phyloP scores from a whole-genome alignment of 2,113 vertebrate genomes.

The Heterotis niloticus region DNA sequence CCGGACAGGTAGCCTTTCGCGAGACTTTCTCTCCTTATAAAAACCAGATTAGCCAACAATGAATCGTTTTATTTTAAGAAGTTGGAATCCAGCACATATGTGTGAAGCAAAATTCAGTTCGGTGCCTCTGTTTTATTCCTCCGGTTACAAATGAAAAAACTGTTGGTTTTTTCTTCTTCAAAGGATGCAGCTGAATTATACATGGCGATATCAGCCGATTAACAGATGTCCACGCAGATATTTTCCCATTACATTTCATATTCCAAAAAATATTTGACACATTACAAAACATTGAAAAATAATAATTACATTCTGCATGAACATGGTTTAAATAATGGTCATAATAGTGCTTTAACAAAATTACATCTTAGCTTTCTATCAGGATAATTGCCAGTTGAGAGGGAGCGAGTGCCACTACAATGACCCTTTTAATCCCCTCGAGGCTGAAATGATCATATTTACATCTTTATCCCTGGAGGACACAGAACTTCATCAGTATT shows the following conservation, averaged over 20 bases:
- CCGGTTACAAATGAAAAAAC: too few relatives aligned
- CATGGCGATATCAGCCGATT: not conserved
- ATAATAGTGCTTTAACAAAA: slow-evolving; percentile 18
- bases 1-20: too few relatives aligned
- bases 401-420: slow-evolving; percentile 34
- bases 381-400: slow-evolving; percentile 7
- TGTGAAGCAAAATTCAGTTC: too few relatives aligned
- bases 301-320: not conserved
- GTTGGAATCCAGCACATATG: too few relatives aligned
- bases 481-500: slow-evolving; percentile 21
- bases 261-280: not conserved
- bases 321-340: slow-evolving; percentile 8
- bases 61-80: too few relatives aligned
- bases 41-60: too few relatives aligned
- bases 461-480: slow-evolving; percentile 30
- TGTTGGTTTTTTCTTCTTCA: too few relatives aligned
- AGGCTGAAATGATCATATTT: slow-evolving; percentile 34
- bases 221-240: not conserved
- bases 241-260: not conserved
- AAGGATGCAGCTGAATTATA: too few relatives aligned
- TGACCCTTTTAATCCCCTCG: slow-evolving; percentile 44
- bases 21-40: too few relatives aligned
- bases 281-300: slow-evolving; percentile 8
- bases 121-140: not conserved
- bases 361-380: slow-evolving; percentile 5